Conservation (phyloP, 1,140 invertebrate genomes). For the Drosophila santomea region DNA sequence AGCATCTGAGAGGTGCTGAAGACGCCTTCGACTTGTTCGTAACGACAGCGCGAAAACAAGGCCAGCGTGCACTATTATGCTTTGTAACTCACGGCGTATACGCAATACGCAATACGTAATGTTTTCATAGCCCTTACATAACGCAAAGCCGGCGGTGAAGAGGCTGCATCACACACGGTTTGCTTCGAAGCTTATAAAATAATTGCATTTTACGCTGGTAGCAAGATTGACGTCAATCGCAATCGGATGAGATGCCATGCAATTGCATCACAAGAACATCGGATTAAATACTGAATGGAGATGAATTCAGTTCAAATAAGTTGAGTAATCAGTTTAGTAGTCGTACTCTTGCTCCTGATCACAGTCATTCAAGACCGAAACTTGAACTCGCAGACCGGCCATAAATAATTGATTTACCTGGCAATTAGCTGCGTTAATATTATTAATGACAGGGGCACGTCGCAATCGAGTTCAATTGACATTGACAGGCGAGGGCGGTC, state of each 20-base stretch:
- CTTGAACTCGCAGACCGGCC: constrained; percentile 1
- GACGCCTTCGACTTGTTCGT: constrained; percentile 1
- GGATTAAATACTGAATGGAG: background rate
- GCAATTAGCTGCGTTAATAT: constrained; percentile 57
- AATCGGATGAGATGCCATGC: background rate
- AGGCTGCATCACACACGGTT: background rate
- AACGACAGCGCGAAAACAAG: constrained; percentile 18
- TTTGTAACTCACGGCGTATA: constrained; percentile 39
- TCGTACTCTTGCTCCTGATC: background rate
- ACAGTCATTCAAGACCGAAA: background rate
- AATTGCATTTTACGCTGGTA: constrained; percentile 25
- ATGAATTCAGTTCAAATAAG: background rate
- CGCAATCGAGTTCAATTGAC: constrained; percentile 37
- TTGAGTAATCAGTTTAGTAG: constrained; percentile 14
- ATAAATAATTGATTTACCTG: constrained; percentile 39
- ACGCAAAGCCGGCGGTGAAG: constrained; percentile 12
- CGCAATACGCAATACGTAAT: constrained; percentile 4
- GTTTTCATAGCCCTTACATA: constrained; percentile 23
- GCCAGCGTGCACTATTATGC: constrained; percentile 3
- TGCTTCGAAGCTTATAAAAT: constrained; percentile 13
- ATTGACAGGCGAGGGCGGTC: constrained; percentile 5
- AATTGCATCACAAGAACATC: background rate
- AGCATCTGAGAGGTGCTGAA: background rate
- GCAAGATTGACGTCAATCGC: constrained; percentile 33
- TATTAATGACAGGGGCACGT: constrained; percentile 35